A percentile compares a stretch with the other conserved stretches of the same genome.
These are phyloP conservation scores for Xiphophorus maculatus DNA, from an alignment of 2,113 vertebrate genomes.

Conservation along the genomic window DNA sequence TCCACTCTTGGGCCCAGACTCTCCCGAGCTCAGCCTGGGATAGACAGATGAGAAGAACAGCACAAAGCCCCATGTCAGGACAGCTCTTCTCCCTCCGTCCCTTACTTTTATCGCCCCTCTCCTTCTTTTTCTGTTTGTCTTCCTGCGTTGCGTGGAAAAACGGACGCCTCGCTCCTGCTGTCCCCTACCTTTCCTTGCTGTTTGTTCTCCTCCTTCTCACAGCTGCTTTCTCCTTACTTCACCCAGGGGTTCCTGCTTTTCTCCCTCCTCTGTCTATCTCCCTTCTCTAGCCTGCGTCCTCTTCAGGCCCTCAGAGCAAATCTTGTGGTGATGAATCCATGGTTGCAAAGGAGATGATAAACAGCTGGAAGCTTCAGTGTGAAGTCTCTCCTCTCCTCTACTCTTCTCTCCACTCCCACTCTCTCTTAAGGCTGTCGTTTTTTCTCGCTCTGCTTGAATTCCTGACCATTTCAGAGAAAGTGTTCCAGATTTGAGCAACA, in stretches of 20 bases:
- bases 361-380: slow-evolving; percentile 44
- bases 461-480: slow-evolving; percentile 20
- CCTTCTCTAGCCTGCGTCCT: slow-evolving; percentile 18
- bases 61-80: slow-evolving; percentile 79
- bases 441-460: neutral
- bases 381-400: slow-evolving; percentile 17
- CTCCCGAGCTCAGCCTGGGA: slow-evolving; percentile 80
- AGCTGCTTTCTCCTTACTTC: slow-evolving; percentile 51
- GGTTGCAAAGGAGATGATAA: slow-evolving; percentile 56
- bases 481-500: slow-evolving; percentile 32
- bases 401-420: neutral
- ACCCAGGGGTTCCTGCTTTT: slow-evolving; percentile 48
- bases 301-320: slow-evolving; percentile 43
- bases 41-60: slow-evolving; percentile 81
- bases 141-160: slow-evolving; percentile 42
- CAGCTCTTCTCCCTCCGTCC: slow-evolving; percentile 58
- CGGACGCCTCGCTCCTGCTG: slow-evolving; percentile 62
- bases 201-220: slow-evolving; percentile 53
- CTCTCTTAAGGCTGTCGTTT: neutral
- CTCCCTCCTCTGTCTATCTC: slow-evolving; percentile 21
- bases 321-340: slow-evolving; percentile 65
- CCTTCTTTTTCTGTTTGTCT: slow-evolving; percentile 33
- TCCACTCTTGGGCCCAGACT: slow-evolving; percentile 71
- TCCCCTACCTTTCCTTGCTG: slow-evolving; percentile 51
- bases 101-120: slow-evolving; percentile 51